These are phyloP conservation scores for Picus viridis DNA, from an alignment of 2,797 vertebrate genomes.

Conservation along the genomic window DNA sequence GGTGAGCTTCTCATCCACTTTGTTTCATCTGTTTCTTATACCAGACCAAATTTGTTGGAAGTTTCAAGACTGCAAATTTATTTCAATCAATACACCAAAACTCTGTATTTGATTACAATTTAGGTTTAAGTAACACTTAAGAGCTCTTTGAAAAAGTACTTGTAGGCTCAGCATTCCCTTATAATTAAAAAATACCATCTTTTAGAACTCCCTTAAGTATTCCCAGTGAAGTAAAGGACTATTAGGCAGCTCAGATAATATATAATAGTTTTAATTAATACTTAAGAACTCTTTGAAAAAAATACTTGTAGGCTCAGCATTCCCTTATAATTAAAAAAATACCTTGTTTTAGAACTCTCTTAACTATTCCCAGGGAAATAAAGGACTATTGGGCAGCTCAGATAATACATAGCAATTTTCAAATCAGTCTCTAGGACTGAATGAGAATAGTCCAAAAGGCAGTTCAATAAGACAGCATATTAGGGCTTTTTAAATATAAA, in stretches of 20 bases:
- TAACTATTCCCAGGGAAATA: background rate
- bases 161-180: background rate
- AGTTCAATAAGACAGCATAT: background rate
- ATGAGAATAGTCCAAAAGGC: background rate
- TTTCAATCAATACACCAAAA: background rate
- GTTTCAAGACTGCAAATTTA: background rate
- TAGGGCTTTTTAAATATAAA: background rate
- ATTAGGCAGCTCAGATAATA: background rate
- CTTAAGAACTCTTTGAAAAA: background rate
- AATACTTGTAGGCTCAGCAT: background rate
- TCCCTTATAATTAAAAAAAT: background rate
- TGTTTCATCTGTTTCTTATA: background rate
- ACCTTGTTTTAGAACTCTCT: background rate
- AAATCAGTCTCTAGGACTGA: background rate
- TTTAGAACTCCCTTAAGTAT: background rate
- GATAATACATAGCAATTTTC: background rate
- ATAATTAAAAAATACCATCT: background rate
- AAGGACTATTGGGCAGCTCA: background rate
- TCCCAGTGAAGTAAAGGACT: background rate
- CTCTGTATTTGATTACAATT: background rate
- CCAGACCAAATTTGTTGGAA: background rate
- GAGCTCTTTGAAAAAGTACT: background rate
- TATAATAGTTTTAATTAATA: background rate
- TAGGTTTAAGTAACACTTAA: background rate
- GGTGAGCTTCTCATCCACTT: no score